These are phyloP conservation scores for Microchrysa polita DNA, from an alignment of 2,888 invertebrate genomes.

Conservation along the genomic window DNA sequence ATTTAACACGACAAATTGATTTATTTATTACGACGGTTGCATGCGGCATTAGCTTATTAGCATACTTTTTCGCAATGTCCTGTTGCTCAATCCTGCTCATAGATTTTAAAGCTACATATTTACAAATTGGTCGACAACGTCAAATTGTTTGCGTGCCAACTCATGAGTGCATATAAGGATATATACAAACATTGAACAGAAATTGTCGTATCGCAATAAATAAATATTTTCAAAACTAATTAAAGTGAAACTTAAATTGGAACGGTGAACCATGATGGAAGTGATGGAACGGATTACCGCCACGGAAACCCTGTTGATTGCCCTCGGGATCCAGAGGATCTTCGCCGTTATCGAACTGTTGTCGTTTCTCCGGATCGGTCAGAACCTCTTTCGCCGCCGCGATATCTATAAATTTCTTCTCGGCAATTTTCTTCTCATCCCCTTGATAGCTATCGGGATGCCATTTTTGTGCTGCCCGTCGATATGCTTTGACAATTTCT, in stretches of 20 bases:
- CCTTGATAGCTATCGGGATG: conserved; percentile 95
- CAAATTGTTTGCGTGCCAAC: too few species aligned
- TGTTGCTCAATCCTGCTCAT: not conserved
- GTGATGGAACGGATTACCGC: conserved; percentile 82
- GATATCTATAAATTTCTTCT: conserved; percentile 98
- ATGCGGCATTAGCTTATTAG: conserved; percentile 36
- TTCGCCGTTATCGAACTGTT: conserved; percentile 92
- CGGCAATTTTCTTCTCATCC: conserved; percentile 92
- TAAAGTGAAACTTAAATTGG: conserved; percentile 98
- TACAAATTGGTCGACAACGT: conserved; percentile 1
- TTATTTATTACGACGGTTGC: too few species aligned
- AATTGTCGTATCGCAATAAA: conserved; percentile 22
- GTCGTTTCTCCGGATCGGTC: conserved; percentile 90
- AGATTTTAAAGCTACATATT: conserved; percentile 36
- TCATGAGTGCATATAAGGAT: too few species aligned
- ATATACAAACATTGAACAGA: not conserved
- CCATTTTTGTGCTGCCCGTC: conserved; percentile 97
- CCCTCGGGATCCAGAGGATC: conserved; percentile 98
- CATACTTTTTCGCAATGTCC: conserved; percentile 5
- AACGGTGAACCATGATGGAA: conserved; percentile 89
- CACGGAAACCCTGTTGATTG: conserved; percentile 67
- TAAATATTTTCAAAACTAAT: conserved; percentile 67
- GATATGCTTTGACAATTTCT: conserved; percentile 95
- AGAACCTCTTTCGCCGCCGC: conserved; percentile 97
- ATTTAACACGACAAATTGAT: too few species aligned